phyloP scores from a whole-genome alignment of 2,113 vertebrate species.

The Phylloscopus trochiloides region DNA sequence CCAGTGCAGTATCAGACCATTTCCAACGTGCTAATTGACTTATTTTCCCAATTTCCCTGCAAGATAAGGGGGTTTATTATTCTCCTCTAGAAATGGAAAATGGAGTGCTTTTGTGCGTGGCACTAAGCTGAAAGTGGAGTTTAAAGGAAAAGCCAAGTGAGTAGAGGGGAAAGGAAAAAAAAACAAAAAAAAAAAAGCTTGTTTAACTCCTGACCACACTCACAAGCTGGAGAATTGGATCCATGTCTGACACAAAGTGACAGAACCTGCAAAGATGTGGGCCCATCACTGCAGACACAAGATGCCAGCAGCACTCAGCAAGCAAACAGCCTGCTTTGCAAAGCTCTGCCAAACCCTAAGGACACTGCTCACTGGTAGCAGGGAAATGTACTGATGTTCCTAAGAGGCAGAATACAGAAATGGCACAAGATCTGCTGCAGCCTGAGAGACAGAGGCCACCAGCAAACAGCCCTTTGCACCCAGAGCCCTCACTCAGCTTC shows the following conservation, averaged over 20 bases:
- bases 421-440: neutral
- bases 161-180: accelerated
- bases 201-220: neutral
- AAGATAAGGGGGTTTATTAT: neutral
- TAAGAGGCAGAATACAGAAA: neutral
- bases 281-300: neutral
- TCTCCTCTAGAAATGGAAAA: neutral
- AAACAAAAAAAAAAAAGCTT: accelerated
- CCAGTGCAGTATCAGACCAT: neutral
- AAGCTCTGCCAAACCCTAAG: neutral
- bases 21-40: neutral
- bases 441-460: accelerated
- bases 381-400: accelerated
- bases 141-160: neutral
- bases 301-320: neutral
- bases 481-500: neutral
- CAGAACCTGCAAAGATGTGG: neutral
- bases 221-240: neutral
- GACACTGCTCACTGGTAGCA: neutral
- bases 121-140: neutral
- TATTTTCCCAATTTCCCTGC: neutral
- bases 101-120: neutral
- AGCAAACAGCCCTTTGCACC: neutral
- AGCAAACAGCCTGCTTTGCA: neutral
- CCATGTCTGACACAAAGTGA: neutral